These are phyloP conservation scores for Ianthella basta DNA, from an alignment of 37 sponge, comb jelly and placozoan genomes.

Conservation along the genomic window DNA sequence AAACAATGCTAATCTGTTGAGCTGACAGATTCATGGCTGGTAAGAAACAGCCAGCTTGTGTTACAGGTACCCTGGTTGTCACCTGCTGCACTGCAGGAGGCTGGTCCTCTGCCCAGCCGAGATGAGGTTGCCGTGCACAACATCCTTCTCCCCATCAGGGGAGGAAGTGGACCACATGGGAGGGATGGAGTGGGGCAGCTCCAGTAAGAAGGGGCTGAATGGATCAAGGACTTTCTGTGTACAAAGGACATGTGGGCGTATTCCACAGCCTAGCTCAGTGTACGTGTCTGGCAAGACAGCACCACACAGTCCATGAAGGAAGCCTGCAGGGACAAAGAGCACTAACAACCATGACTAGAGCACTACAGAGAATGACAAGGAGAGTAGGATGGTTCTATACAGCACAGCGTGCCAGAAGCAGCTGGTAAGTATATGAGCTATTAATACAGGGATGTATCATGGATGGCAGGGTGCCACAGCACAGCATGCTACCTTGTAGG, in stretches of 20 bases:
- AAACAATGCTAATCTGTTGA: too few relatives aligned
- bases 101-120: neutral
- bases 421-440: too few relatives aligned
- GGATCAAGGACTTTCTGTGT: slow-evolving; percentile 3
- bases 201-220: slow-evolving; percentile 12
- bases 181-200: neutral
- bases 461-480: too few relatives aligned
- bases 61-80: neutral
- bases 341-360: too few relatives aligned
- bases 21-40: too few relatives aligned
- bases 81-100: slow-evolving; percentile 20
- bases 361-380: too few relatives aligned
- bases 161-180: slow-evolving; percentile 13
- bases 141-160: slow-evolving; percentile 18
- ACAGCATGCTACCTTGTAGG: neutral
- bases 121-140: slow-evolving; percentile 2
- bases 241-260: neutral
- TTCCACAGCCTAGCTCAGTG: neutral
- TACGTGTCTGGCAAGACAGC: slow-evolving; percentile 6
- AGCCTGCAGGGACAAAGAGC: neutral
- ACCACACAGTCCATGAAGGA: slow-evolving; percentile 24
- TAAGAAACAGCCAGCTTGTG: too few relatives aligned
- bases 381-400: too few relatives aligned
- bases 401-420: too few relatives aligned
- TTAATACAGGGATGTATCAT: too few relatives aligned